Evolutionary conservation across 2,113 vertebrate genomes (phyloP).

Genomic region (Otolemur garnettii): DNA sequence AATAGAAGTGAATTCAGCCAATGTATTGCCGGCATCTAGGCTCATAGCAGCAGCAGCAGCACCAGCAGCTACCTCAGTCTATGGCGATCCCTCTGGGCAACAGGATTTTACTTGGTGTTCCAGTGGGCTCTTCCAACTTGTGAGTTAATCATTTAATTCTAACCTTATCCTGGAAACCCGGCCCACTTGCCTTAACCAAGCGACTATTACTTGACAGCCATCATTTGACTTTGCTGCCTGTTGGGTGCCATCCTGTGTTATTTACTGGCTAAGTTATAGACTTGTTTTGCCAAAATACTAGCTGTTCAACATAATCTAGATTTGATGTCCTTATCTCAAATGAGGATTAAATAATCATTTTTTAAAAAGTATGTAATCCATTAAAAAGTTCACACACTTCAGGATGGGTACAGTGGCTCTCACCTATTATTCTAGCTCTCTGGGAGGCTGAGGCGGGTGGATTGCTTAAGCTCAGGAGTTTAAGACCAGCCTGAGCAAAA

Average conservation of each 20-base stretch:
- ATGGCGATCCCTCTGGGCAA: background rate
- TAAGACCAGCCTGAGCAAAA: too few species aligned
- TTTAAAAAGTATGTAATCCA: background rate
- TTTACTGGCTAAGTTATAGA: conserved; percentile 5
- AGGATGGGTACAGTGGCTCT: too few species aligned
- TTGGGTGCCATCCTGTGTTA: conserved; percentile 41
- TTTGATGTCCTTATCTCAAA: conserved; percentile 54
- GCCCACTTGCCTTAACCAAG: background rate
- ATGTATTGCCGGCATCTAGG: background rate
- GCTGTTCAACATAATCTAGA: background rate
- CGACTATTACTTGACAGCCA: conserved; percentile 23
- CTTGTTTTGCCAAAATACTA: background rate
- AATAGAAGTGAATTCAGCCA: background rate
- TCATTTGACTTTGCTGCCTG: conserved; percentile 17
- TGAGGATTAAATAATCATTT: background rate
- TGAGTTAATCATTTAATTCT: conserved; percentile 62
- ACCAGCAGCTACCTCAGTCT: conserved; percentile 45
- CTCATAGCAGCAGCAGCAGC: conserved; percentile 56
- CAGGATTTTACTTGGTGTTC: background rate
- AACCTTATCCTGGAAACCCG: conserved; percentile 10
- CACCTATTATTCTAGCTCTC: too few species aligned
- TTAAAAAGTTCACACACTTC: background rate
- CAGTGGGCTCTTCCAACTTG: conserved; percentile 37
- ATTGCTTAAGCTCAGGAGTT: too few species aligned
- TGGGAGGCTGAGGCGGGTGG: too few species aligned